Conservation (phyloP, 2,888 invertebrate species). For the Noctuana brunneofusca region DNA sequence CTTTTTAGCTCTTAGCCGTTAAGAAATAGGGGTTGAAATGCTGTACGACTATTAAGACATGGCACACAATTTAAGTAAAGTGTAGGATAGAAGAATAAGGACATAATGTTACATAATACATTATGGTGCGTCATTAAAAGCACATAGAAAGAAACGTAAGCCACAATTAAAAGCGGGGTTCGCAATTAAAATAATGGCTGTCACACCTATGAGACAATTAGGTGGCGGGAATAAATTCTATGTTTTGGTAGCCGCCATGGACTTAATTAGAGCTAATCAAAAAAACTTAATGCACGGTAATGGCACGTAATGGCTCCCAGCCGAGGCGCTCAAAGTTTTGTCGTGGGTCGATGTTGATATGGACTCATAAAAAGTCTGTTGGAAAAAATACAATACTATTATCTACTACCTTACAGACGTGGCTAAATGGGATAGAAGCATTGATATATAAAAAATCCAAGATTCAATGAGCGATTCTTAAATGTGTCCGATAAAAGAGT, state of each 20-base stretch:
- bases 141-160: slow-evolving; percentile 66
- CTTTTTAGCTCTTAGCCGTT: background rate
- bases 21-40: slow-evolving; percentile 5
- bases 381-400: too few relatives aligned
- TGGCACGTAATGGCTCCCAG: slow-evolving; percentile 52
- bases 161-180: slow-evolving; percentile 68
- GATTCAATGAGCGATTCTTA: too few relatives aligned
- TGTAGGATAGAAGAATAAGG: slow-evolving; percentile 40
- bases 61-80: background rate
- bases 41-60: background rate
- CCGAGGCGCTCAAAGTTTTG: slow-evolving; percentile 48
- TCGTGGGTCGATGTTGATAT: background rate
- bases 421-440: too few relatives aligned
- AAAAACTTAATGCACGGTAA: slow-evolving; percentile 61
- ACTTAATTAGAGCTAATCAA: slow-evolving; percentile 64
- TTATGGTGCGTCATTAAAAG: slow-evolving; percentile 51
- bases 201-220: slow-evolving; percentile 82
- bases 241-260: slow-evolving; percentile 57
- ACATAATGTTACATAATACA: slow-evolving; percentile 45
- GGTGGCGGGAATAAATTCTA: slow-evolving; percentile 71
- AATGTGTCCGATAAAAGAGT: too few relatives aligned
- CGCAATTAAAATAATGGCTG: slow-evolving; percentile 81
- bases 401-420: too few relatives aligned
- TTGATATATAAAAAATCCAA: too few relatives aligned
- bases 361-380: too few relatives aligned